A percentile compares a stretch with the other conserved stretches of the same genome.
phyloP scores from a whole-genome alignment of 2,113 vertebrate genomes.

The Arvicanthis niloticus region DNA sequence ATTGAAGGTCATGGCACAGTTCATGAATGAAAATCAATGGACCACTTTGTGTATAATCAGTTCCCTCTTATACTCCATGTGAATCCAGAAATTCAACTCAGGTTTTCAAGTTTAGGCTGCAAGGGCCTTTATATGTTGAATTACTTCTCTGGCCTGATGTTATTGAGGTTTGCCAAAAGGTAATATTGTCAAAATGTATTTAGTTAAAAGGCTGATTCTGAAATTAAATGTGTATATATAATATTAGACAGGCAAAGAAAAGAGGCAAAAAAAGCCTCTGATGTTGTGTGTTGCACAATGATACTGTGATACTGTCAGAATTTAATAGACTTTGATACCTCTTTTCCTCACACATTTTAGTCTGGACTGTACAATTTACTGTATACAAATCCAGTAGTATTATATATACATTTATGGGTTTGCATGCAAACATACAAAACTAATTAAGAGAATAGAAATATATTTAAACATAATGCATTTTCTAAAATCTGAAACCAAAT shows the following conservation, averaged over 20 bases:
- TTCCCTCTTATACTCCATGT: neutral
- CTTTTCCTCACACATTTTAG: neutral
- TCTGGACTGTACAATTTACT: neutral
- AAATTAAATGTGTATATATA: constrained; percentile 10
- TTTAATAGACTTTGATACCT: neutral
- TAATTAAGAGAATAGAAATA: constrained; percentile 22
- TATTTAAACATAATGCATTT: constrained; percentile 42
- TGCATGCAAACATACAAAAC: constrained; percentile 36
- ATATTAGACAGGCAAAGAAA: neutral
- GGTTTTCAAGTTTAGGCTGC: neutral
- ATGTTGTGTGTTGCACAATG: neutral
- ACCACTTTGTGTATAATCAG: no score
- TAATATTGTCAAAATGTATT: neutral
- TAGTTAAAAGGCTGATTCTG: constrained; percentile 58
- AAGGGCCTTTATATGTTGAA: neutral
- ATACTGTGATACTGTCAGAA: neutral
- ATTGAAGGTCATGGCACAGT: neutral
- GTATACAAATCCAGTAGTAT: neutral
- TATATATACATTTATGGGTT: constrained; percentile 50
- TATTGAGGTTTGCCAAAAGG: neutral
- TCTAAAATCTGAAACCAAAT: neutral
- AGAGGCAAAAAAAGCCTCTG: neutral
- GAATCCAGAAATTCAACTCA: neutral
- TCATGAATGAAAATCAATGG: neutral
- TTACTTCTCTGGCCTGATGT: neutral